These are phyloP conservation scores for Noctua fimbriata DNA, from an alignment of 2,888 invertebrate species.

Conservation along the genomic window DNA sequence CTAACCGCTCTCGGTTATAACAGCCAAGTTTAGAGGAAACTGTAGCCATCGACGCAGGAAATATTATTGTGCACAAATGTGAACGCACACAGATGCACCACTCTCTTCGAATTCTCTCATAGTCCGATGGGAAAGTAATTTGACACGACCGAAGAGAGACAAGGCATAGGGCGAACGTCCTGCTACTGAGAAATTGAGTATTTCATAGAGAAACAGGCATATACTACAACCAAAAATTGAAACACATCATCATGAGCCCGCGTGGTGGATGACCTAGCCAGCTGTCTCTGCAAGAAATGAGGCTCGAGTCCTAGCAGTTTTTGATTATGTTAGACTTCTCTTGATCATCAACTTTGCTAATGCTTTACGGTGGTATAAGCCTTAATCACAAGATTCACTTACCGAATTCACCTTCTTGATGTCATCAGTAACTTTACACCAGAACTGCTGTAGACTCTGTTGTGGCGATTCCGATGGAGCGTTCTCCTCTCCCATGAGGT, in stretches of 20 bases:
- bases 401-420: slow-evolving; percentile 94
- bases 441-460: slow-evolving; percentile 94
- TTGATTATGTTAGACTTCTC: background rate
- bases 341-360: background rate
- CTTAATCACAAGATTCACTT: slow-evolving; percentile 71
- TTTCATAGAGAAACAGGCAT: background rate
- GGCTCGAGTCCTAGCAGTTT: no score
- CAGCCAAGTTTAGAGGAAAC: background rate
- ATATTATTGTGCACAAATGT: no score
- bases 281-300: background rate
- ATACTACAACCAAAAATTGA: background rate
- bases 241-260: background rate
- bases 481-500: slow-evolving; percentile 90
- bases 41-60: no score
- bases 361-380: background rate
- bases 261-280: background rate
- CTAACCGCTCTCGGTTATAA: background rate
- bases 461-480: slow-evolving; percentile 75
- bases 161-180: background rate
- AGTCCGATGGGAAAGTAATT: no score
- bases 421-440: slow-evolving; percentile 95
- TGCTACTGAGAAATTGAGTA: background rate
- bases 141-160: no score
- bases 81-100: no score
- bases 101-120: no score